Base-by-base conservation (phyloP, 2,888 invertebrate genomes). In the Cyaniris semiargus region DNA sequence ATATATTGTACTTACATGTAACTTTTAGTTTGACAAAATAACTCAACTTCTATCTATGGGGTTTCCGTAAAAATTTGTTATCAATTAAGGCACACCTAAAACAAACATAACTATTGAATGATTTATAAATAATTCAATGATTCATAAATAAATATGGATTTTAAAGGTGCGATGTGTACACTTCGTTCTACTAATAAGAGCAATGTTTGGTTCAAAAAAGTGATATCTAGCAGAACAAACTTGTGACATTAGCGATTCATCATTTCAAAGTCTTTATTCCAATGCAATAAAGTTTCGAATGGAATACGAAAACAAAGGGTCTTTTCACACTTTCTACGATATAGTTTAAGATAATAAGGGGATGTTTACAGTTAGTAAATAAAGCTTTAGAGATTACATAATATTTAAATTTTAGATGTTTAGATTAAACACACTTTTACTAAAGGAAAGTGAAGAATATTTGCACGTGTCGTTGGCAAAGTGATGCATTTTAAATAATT, bases 361-460 rank as follows among this genome's bases (percentile, higher is more conserved):
- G 53, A 27, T 27, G 74, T 74, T 74, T 48, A 53, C 53, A 74
- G 53, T 53, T n/a, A 13, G 27, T 27, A 48, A 53, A 48, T 38
- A 71, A 71, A 34, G 21, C 34, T 38, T 71, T 18, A 27, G 53
- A 27, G 48, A 74, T 74, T 74, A 27, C n/a, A n/a, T n/a, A n/a
- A n/a, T n/a, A n/a, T n/a, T n/a, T n/a, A n/a, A n/a, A n/a, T n/a
- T n/a, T n/a, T n/a, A n/a, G n/a, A n/a, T n/a, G n/a, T 72, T 44
- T 23, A 48, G 44, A 23, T 48, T 74, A 31, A 53, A 74, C 74
- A 80, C 80, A 83, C 85, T 84, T 83, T 84, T 82, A 80, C 79
- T 83, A 72, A 78, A 78, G 81, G 80, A 82, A 84, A 83, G 83
- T 83, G 81, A 83, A 81, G 82, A 81, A 79, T 78, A 34, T 6